phyloP scores from a whole-genome alignment of 2,113 vertebrate species.

The Orthonyx spaldingii region DNA sequence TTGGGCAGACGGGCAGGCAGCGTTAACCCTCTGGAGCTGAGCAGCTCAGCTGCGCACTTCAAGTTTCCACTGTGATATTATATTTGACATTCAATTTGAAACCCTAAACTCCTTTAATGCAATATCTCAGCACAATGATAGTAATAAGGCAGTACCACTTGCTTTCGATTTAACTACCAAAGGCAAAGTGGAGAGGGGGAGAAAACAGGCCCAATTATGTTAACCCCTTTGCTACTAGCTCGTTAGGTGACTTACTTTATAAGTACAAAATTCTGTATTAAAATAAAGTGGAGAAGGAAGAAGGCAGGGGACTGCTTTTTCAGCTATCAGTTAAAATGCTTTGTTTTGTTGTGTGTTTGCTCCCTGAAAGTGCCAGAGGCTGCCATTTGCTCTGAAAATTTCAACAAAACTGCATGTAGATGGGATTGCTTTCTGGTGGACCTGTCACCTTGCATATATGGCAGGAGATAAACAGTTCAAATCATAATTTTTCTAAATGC shows the following conservation, averaged over 20 bases:
- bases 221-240: slow-evolving; percentile 27
- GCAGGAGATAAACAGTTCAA: neutral
- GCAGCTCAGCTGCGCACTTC: slow-evolving; percentile 35
- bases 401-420: neutral
- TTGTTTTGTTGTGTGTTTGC: neutral
- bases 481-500: neutral
- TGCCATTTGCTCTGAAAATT: neutral
- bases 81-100: slow-evolving; percentile 73
- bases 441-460: neutral
- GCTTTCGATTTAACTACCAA: slow-evolving; percentile 59
- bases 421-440: neutral
- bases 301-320: neutral
- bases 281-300: neutral
- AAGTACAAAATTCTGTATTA: neutral
- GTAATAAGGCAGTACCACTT: slow-evolving; percentile 52
- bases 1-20: neutral
- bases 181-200: slow-evolving; percentile 2
- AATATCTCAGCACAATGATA: slow-evolving; percentile 61
- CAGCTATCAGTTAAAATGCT: neutral
- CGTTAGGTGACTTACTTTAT: neutral
- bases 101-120: slow-evolving; percentile 65
- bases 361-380: neutral
- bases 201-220: slow-evolving; percentile 13
- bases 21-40: slow-evolving; percentile 17
- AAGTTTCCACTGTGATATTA: slow-evolving; percentile 61